Evolutionary conservation across 2,888 invertebrate genomes (phyloP), one percentile per base, ranked within the genome.

Genomic region (Yponomeuta sedellus): DNA sequence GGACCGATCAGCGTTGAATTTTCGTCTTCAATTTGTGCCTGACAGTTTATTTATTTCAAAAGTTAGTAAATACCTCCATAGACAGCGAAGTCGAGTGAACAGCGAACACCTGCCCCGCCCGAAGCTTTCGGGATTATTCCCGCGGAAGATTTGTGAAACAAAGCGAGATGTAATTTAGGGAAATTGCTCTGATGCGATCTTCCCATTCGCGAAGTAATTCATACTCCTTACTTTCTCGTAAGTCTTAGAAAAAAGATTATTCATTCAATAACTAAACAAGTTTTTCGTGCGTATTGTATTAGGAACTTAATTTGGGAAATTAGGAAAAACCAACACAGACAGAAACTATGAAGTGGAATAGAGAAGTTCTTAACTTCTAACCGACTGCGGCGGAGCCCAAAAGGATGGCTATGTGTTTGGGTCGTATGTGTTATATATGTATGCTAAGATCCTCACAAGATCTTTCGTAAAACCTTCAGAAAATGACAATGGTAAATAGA

Each of bases 141-240:
- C 82, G 78, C 83, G 78, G 81, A 82, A 88, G 86, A 90, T 91
- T 91, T 91, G 86, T 85, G 85, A 89, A 91, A 91, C 88, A 91
- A 91, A 89, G 88, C 86, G 82, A 81, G 83, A 82, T 86, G 85
- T 89, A 87, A 88, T 88, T 89, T 88, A 86, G 81, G 88, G 81
- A 86, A 89, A 89, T 88, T 83, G 85, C 83, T 81, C 82, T 79
- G 77, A 72, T 73, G 74, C 74, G 69, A 72, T 70, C 73, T 69
- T 67, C 70, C 74, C 68, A 68, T 69, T 66, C 68, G 67, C 44
- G 16, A 52, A 52, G 44, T 16, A 52, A 52, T 52, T 52, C 44
- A 52, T 52, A 52, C 44, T 52, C 16, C 16, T 52, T 52, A 52
- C 44, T 52, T 52, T 12, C 44, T 70, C 70, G 68, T 66, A 65